phyloP scores from a whole-genome alignment of 2,888 invertebrate genomes.

The Gastrophysa polygoni region DNA sequence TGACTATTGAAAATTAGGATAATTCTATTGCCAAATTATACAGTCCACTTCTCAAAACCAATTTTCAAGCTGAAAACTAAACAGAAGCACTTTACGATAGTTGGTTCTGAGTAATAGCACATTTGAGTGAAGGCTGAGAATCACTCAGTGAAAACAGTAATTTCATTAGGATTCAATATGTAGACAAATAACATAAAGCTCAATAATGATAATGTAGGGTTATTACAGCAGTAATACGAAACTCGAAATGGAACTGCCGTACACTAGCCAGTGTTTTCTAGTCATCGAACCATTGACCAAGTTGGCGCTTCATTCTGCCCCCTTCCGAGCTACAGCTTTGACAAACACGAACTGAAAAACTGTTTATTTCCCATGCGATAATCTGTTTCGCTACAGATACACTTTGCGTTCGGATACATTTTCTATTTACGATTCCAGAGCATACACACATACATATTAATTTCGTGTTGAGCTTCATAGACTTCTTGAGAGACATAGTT shows the following conservation, averaged over 20 bases:
- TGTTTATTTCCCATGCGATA: background rate
- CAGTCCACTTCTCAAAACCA: no score
- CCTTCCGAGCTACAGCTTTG: background rate
- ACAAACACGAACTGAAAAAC: background rate
- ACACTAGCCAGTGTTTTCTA: background rate
- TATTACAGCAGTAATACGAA: background rate
- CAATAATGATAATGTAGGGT: background rate
- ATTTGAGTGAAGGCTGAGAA: background rate
- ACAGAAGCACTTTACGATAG: no score
- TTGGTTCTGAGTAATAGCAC: no score
- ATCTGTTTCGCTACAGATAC: background rate
- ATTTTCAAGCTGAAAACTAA: no score
- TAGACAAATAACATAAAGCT: no score
- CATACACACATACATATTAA: background rate
- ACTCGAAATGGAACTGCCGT: background rate
- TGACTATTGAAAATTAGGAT: no score
- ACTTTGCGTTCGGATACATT: background rate
- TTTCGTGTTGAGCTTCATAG: background rate
- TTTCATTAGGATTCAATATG: background rate
- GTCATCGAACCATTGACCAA: background rate
- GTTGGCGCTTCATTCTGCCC: background rate
- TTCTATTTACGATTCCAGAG: background rate
- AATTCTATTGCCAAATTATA: no score
- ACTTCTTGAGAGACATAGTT: background rate
- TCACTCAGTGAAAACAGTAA: background rate